Conservation (phyloP, 2,113 vertebrate genomes). For the Promerops cafer region DNA sequence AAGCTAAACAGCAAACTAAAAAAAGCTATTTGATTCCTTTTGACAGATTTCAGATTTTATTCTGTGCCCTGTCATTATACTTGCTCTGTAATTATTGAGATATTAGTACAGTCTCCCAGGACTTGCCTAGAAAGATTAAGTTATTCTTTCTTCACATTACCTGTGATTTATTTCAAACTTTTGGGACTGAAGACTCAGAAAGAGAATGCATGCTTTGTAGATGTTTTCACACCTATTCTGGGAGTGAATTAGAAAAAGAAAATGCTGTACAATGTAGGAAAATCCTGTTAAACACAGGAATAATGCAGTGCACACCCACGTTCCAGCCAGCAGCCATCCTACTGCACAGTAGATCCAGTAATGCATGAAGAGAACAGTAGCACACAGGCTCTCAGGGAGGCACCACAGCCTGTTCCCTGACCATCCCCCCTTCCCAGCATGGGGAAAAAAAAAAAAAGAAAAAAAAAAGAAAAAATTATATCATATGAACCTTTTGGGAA, state of each 20-base stretch:
- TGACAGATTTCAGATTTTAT: not conserved
- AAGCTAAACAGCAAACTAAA: not conserved
- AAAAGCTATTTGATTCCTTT: not conserved
- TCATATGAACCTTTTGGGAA: not conserved
- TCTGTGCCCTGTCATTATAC: not conserved
- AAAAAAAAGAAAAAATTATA: not conserved
- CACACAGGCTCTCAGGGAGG: not conserved
- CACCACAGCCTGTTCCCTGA: not conserved
- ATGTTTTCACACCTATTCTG: not conserved
- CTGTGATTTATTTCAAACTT: not conserved
- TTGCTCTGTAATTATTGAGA: not conserved
- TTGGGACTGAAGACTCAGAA: not conserved
- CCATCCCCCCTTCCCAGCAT: rapidly evolving
- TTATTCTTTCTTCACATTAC: not conserved
- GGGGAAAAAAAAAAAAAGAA: too few relatives aligned
- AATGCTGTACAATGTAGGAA: not conserved
- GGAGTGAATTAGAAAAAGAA: not conserved
- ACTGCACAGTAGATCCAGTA: not conserved
- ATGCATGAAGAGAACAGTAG: not conserved
- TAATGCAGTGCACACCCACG: rapidly evolving
- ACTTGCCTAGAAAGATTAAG: not conserved
- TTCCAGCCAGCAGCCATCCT: not conserved
- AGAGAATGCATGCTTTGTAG: not conserved
- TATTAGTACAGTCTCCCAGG: not conserved
- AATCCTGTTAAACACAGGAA: not conserved